Base-by-base conservation (phyloP, 2,888 invertebrate species). In the Autographa gamma region DNA sequence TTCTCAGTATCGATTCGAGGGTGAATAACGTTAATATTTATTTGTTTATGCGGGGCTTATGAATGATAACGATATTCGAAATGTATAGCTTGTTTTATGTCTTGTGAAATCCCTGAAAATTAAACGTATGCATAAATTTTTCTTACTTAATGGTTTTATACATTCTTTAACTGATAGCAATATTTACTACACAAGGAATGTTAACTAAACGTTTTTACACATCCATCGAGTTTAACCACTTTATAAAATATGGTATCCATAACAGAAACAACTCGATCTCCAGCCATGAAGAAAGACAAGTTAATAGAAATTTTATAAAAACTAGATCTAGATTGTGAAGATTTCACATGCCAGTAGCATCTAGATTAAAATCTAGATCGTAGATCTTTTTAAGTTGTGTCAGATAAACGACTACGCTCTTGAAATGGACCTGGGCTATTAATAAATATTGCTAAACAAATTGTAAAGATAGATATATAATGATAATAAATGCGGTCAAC, bases 281-380 rank as follows among this genome's bases (percentile, higher is more conserved):
- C 0, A 56, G 65, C 41, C 67, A 71, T 80, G 62, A 60, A 34
- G 65, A 31, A 65, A 56, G 56, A 63, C 68, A 65, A 66, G 73
- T 70, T 61, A 61, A 61, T 61, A 78, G 71, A 77, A 73, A 82
- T 63, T 63, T 56, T 64, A 63, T 77, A 77, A 81, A 81, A 81
- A 83, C 81, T 71, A 38, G 73, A 56, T 66, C 65, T 63, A 48
- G 60, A 56, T 41, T 68, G 63, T 62, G 60, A 56, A 60, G 70
- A 66, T 71, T 75, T 75, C 52, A 60, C 66, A 77, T 72, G 56
- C 43, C 59, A 60, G 69, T 59, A 38, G 38, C 38, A 60, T 56
- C 70, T 62, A 62, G 34, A 59, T 32, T 32, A 18, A 9, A 43
- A 54, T 63, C 8, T 58, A 58, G 58, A 58, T 25, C 32, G 56